Percentiles rank a stretch among this genome's conserved stretches.
These are phyloP conservation scores for Montipora sp. DNA, from an alignment of 64 coral and sea anemone species.

Conservation along the genomic window DNA sequence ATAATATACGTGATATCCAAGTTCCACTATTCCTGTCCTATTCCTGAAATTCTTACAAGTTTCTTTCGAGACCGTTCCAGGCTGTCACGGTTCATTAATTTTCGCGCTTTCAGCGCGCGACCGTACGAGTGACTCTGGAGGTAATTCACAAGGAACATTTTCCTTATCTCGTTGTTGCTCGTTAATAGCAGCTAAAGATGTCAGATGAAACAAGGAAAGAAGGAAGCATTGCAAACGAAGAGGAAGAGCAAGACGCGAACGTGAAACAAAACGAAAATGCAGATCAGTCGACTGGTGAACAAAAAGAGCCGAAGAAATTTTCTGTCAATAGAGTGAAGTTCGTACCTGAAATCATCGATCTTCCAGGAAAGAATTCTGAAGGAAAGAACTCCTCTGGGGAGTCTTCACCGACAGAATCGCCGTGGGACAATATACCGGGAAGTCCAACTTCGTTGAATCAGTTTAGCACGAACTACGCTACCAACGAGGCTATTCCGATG, in stretches of 20 bases:
- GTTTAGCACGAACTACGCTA: constrained; percentile 57
- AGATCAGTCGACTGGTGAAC: background rate
- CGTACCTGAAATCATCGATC: background rate
- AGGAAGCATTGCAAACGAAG: background rate
- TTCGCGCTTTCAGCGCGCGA: background rate
- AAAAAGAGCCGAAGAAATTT: background rate
- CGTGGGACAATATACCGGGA: background rate
- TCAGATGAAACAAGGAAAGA: background rate
- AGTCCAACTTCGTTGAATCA: background rate
- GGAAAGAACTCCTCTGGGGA: background rate
- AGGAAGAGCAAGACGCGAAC: background rate
- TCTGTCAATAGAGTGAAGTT: constrained; percentile 8
- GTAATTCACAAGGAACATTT: background rate
- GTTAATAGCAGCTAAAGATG: background rate
- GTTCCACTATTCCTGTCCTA: no score
- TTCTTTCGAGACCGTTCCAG: background rate
- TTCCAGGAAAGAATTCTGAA: background rate
- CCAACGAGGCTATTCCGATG: constrained; percentile 90
- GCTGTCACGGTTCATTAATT: background rate
- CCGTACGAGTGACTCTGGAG: no score
- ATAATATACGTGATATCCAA: no score
- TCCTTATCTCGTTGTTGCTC: background rate
- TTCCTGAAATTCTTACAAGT: no score
- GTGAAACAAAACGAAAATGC: background rate
- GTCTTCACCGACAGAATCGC: background rate